Conservation (phyloP, 2,113 vertebrate genomes). For the Mustelus asterias region DNA sequence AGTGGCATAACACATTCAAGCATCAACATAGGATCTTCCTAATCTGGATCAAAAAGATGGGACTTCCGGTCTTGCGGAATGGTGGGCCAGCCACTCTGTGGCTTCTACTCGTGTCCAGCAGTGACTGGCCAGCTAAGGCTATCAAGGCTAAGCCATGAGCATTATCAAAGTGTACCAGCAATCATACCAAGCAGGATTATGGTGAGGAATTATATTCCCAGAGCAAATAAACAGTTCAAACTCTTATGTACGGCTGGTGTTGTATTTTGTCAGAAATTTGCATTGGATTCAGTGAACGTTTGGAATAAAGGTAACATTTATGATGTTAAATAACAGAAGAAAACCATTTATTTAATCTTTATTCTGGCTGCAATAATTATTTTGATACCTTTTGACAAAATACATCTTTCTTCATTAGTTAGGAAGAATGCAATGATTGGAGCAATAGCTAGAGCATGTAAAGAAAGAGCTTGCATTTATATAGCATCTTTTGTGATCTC, state of each 20-base stretch:
- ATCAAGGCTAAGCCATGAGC: not conserved
- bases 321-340: not conserved
- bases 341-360: not conserved
- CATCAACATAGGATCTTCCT: not conserved
- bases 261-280: not conserved
- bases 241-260: not conserved
- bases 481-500: not conserved
- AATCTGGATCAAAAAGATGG: not conserved
- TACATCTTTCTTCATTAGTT: not conserved
- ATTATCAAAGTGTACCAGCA: not conserved
- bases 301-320: not conserved
- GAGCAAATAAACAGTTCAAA: not conserved
- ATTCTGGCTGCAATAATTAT: not conserved
- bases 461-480: not conserved
- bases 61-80: not conserved
- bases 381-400: not conserved
- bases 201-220: not conserved
- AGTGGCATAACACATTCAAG: not conserved
- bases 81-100: not conserved
- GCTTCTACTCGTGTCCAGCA: not conserved
- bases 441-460: too few relatives aligned
- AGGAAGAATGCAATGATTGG: not conserved
- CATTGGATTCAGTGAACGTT: not conserved
- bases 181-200: not conserved
- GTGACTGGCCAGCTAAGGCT: not conserved